Percentiles rank a stretch among this genome's conserved stretches.
These are phyloP conservation scores for Paraescarpia echinospica DNA, from an alignment of 1,140 invertebrate genomes.

Conservation along the genomic window DNA sequence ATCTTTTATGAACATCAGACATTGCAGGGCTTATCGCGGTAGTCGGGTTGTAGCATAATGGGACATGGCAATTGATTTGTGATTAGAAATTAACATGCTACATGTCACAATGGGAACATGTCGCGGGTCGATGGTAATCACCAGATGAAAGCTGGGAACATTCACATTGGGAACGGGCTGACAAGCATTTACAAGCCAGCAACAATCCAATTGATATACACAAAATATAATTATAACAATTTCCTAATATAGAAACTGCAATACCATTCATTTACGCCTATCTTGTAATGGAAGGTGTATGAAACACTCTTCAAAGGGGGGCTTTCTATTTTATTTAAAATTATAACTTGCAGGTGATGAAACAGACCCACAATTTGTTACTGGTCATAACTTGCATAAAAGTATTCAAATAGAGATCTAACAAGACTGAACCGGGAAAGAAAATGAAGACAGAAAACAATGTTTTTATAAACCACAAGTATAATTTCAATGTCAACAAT, in stretches of 20 bases:
- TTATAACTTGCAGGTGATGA: neutral
- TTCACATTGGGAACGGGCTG: neutral
- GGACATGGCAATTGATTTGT: neutral
- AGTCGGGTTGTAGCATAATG: neutral
- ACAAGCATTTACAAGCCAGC: neutral
- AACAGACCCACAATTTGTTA: neutral
- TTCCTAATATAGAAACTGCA: neutral
- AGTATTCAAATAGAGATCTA: neutral
- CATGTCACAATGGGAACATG: neutral
- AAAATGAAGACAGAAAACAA: neutral
- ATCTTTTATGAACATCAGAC: neutral
- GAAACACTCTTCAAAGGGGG: neutral
- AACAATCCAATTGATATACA: neutral
- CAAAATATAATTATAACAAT: neutral
- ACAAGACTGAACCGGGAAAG: neutral
- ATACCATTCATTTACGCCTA: neutral
- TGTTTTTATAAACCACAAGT: neutral
- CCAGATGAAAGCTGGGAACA: neutral
- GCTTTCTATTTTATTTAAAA: neutral
- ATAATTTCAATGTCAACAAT: neutral
- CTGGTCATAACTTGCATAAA: neutral
- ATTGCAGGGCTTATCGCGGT: neutral
- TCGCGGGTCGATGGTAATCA: neutral
- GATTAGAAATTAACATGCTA: neutral
- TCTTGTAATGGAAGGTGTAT: neutral